Base-by-base conservation (phyloP, 2,113 vertebrate genomes). In the Catharus fuscescens region DNA sequence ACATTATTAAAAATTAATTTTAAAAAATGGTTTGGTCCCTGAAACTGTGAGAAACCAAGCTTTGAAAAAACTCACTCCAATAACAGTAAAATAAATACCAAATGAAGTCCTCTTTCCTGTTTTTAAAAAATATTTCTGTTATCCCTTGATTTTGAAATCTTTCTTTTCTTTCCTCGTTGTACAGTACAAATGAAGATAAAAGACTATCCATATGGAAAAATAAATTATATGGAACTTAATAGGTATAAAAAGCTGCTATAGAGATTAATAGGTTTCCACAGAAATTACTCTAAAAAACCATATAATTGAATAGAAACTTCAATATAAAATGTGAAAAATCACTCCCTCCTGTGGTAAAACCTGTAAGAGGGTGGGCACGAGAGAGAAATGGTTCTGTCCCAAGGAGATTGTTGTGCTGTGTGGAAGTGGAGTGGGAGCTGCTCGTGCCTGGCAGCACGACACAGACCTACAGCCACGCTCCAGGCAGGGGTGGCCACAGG, bases 1-100 rank as follows among this genome's bases (percentile, higher is more conserved):
- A 98, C 97, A 98, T 97, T 98, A 98, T 98, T 98, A 98, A 98
- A 98, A 98, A 98, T 98, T 98, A 98, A 98, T 98, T 98, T 98
- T 1, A 96, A 97, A 95, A 96, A 97, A 97, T 82, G 93, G 94
- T 94, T 96, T 96, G 60, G 92, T 97, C 92, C 87, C 88, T 88
- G 95, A 92, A 97, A 95, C 91, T 80, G 81, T 85, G 52, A 93
- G 92, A 94, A 88, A 70, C 48, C 42, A 87, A 86, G 89, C 92
- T 88, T 91, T 52, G 26, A 79, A 91, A 95, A 88, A 96, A 61
- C 73, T 36, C n/a, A 24, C n/a, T 88, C 10, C 5, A 8, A 9
- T 90, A 38, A 24, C 42, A 90, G 54, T 62, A 70, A 89, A 90
- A 97, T 71, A 80, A 83, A 83, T 71, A 91, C 67, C 40, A 57